Conservation (phyloP, 2,797 vertebrate species). For the Glossophaga mutica region DNA sequence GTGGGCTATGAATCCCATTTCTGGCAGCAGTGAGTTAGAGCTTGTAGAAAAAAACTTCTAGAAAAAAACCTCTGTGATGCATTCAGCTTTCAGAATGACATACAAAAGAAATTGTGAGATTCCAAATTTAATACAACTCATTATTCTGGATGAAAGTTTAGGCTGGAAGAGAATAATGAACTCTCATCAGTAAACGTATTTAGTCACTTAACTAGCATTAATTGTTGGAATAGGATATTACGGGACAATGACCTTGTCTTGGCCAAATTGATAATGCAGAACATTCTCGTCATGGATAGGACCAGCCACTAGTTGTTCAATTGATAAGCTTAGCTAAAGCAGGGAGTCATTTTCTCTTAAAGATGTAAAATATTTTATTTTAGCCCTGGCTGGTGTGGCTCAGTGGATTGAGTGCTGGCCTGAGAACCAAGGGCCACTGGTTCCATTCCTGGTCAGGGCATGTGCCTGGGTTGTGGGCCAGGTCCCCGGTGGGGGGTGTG, state of each 20-base stretch:
- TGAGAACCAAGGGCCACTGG: too few relatives aligned
- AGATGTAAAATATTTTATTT: not conserved
- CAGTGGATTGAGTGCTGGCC: too few relatives aligned
- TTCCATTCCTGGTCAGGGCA: too few relatives aligned
- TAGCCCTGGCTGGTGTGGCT: not conserved
- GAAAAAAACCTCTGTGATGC: not conserved
- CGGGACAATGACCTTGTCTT: not conserved
- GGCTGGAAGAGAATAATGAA: not conserved
- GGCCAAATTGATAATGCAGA: not conserved
- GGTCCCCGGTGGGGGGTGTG: too few relatives aligned
- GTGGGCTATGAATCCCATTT: not conserved
- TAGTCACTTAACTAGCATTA: not conserved
- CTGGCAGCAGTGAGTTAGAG: not conserved
- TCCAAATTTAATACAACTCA: not conserved
- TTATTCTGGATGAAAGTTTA: not conserved
- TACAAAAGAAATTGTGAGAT: not conserved
- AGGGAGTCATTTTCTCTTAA: not conserved
- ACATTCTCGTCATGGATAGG: not conserved
- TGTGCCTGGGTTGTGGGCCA: too few relatives aligned
- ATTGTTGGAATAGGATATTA: not conserved
- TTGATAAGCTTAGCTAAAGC: not conserved
- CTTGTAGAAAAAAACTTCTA: not conserved
- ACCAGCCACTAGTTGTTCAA: not conserved
- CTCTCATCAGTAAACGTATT: not conserved
- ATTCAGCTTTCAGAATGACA: not conserved